Percentiles rank a stretch among this genome's conserved stretches.
These are phyloP conservation scores for Falco peregrinus DNA, from an alignment of 2,797 vertebrate genomes.

Conservation along the genomic window DNA sequence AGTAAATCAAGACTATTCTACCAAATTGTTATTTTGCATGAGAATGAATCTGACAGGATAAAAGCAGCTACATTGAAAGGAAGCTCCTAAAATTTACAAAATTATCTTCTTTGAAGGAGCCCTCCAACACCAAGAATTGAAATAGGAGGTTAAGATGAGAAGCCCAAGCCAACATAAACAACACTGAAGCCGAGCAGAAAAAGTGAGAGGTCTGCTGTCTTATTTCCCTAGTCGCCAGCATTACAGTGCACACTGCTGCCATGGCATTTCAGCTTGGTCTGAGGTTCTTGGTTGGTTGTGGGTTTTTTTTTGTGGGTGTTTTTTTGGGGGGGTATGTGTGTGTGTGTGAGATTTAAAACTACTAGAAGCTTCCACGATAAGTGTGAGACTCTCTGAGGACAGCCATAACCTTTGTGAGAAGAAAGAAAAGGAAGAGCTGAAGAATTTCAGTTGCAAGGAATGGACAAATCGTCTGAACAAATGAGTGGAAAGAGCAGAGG, in stretches of 20 bases:
- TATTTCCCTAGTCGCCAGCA: background rate
- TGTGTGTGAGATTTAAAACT: background rate
- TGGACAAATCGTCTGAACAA: slow-evolving; percentile 18
- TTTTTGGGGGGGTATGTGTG: too few relatives aligned
- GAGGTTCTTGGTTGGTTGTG: background rate
- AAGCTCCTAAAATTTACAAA: background rate
- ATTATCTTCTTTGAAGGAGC: background rate
- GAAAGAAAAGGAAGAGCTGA: background rate
- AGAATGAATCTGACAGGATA: background rate
- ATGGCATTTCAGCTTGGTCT: background rate
- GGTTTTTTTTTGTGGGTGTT: too few relatives aligned
- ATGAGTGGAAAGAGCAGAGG: background rate
- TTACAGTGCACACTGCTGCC: background rate
- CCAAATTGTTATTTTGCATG: background rate
- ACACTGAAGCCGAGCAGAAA: background rate
- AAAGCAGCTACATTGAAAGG: background rate
- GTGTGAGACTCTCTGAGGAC: background rate
- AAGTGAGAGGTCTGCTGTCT: background rate
- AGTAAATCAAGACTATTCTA: background rate
- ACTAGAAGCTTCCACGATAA: background rate
- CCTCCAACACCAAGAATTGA: background rate
- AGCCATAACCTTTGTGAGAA: background rate
- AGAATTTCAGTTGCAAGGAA: slow-evolving; percentile 3
- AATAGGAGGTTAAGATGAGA: background rate
- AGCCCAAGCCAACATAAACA: background rate